Conservation (phyloP, 2,113 vertebrate species). For the Nibea coibor region DNA sequence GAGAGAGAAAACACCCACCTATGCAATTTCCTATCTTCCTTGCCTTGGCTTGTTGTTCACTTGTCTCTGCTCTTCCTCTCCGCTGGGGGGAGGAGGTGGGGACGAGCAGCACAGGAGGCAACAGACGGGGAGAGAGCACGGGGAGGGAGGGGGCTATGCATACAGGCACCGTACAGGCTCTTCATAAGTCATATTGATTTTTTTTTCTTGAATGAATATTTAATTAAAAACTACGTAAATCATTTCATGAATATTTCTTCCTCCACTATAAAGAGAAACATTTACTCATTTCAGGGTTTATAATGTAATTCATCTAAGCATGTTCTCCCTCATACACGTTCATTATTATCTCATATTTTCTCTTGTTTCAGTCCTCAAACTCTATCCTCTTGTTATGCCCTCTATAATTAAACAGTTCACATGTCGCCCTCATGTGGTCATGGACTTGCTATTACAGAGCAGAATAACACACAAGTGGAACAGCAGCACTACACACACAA, state of each 20-base stretch:
- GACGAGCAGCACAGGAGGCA: not conserved
- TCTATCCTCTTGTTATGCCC: not conserved
- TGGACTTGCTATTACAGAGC: not conserved
- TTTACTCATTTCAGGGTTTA: not conserved
- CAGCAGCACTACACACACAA: too few relatives aligned
- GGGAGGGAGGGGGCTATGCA: not conserved
- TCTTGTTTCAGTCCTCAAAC: not conserved
- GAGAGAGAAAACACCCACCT: slow-evolving; percentile 77
- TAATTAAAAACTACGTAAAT: not conserved
- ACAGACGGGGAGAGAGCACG: not conserved
- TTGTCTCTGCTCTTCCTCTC: slow-evolving; percentile 72
- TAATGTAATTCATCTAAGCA: not conserved
- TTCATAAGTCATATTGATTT: not conserved
- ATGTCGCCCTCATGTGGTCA: slow-evolving; percentile 49
- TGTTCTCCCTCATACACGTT: not conserved
- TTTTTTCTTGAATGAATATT: not conserved
- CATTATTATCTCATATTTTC: not conserved
- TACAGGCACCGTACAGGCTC: not conserved
- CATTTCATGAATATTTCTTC: too few relatives aligned
- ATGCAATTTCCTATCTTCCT: slow-evolving; percentile 45
- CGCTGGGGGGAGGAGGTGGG: slow-evolving; percentile 61
- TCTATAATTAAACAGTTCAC: not conserved
- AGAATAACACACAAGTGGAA: not conserved
- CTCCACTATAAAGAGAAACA: not conserved
- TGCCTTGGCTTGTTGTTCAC: slow-evolving; percentile 72